Percentiles rank a stretch among this genome's conserved stretches.
These are phyloP conservation scores for Saccopteryx bilineata DNA, from an alignment of 2,113 vertebrate genomes.

Conservation along the genomic window DNA sequence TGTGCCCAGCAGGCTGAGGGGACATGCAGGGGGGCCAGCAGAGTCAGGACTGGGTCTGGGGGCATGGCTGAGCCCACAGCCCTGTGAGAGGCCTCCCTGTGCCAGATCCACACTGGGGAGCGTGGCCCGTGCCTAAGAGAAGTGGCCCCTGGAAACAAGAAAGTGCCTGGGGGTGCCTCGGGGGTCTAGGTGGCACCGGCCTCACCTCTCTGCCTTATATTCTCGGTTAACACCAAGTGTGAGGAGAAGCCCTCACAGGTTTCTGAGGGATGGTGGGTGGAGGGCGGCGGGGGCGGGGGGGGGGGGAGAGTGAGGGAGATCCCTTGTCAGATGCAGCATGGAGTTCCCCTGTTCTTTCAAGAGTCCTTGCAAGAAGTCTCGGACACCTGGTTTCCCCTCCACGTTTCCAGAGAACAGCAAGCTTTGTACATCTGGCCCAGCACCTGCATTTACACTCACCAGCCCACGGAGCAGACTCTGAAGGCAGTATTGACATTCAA, in stretches of 20 bases:
- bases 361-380: not conserved
- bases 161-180: not conserved
- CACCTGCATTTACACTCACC: too few species aligned
- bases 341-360: not conserved
- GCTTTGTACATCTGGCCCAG: not conserved
- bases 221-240: not conserved
- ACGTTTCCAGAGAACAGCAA: not conserved
- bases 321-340: not conserved
- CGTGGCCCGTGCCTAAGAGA: not conserved
- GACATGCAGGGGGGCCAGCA: not conserved
- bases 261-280: not conserved
- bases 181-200: not conserved
- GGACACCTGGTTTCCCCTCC: not conserved
- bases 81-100: not conserved
- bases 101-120: too few species aligned
- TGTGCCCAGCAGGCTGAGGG: not conserved
- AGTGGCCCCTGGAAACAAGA: not conserved
- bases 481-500: rapidly evolving
- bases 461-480: not conserved
- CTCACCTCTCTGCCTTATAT: not conserved
- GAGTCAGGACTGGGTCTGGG: not conserved
- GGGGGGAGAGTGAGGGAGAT: not conserved
- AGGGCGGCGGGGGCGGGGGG: not conserved
- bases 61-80: not conserved
- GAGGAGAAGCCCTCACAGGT: rapidly evolving